Conservation (phyloP, 2,797 vertebrate genomes). For the Rallus crepitans region DNA sequence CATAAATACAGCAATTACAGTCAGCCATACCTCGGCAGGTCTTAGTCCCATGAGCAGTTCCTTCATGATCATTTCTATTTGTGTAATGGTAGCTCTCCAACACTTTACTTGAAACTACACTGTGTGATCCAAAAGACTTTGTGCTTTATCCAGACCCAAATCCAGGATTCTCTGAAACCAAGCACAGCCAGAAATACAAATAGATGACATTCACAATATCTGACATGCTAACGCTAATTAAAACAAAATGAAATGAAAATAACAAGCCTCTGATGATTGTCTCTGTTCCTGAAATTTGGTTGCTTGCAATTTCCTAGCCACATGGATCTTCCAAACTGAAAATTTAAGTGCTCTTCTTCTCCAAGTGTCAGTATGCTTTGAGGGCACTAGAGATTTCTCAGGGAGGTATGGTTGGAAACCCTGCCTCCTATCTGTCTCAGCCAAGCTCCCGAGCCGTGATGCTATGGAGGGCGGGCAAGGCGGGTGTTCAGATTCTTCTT, state of each 20-base stretch:
- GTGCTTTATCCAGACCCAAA: background rate
- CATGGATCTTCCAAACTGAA: background rate
- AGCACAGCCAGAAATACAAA: background rate
- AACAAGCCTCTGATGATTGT: background rate
- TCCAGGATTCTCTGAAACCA: background rate
- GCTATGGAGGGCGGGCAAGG: rapidly evolving
- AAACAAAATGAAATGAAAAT: background rate
- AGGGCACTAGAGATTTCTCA: background rate
- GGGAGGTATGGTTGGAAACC: background rate
- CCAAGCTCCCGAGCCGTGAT: background rate
- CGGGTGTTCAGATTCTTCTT: background rate
- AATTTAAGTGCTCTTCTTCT: background rate
- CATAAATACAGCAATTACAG: background rate
- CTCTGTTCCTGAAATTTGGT: background rate
- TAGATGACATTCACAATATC: background rate
- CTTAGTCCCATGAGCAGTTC: background rate
- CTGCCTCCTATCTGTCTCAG: background rate
- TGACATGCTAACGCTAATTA: background rate
- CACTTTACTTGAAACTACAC: background rate
- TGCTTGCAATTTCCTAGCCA: background rate
- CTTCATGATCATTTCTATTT: background rate
- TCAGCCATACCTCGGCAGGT: background rate
- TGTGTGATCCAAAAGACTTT: background rate
- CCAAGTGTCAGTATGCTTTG: background rate
- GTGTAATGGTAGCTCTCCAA: background rate